These are phyloP conservation scores for Dermatemys mawii DNA, from an alignment of 2,113 vertebrate genomes.

Conservation along the genomic window DNA sequence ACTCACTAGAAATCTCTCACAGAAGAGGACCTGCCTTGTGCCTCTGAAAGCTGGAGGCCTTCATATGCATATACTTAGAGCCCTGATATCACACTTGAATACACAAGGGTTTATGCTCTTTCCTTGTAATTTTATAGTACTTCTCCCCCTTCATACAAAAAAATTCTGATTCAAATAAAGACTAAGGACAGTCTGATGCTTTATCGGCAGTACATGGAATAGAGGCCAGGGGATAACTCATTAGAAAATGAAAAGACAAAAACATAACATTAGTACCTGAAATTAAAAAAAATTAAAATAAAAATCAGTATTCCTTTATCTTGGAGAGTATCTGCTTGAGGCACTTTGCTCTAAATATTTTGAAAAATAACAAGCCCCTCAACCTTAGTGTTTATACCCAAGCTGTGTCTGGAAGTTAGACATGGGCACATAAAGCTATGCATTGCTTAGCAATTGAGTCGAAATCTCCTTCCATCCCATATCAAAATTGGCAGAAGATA, in stretches of 20 bases:
- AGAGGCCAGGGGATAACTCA: too few species aligned
- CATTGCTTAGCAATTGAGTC: neutral
- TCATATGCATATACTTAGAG: neutral
- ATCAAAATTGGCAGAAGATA: neutral
- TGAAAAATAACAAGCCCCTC: slow-evolving; percentile 4
- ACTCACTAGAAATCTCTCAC: neutral
- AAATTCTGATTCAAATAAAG: neutral
- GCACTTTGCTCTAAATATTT: slow-evolving; percentile 2
- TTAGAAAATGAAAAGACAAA: too few species aligned
- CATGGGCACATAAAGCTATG: neutral
- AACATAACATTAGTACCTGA: too few species aligned
- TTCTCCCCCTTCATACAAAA: neutral
- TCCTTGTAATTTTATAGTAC: too few species aligned
- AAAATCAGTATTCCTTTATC: neutral
- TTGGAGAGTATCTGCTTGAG: neutral
- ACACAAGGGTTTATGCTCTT: neutral
- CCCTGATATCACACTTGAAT: neutral
- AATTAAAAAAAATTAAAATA: too few species aligned
- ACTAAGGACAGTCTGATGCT: neutral
- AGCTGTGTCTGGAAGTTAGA: neutral
- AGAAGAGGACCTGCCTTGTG: neutral
- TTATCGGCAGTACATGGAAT: neutral
- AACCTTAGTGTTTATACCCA: neutral
- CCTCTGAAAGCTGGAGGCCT: neutral
- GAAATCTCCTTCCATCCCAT: neutral